Evolutionary conservation across 30 jellyfish, hydroid and myxozoan species (phyloP).

Genomic region (Aurelia sp.): DNA sequence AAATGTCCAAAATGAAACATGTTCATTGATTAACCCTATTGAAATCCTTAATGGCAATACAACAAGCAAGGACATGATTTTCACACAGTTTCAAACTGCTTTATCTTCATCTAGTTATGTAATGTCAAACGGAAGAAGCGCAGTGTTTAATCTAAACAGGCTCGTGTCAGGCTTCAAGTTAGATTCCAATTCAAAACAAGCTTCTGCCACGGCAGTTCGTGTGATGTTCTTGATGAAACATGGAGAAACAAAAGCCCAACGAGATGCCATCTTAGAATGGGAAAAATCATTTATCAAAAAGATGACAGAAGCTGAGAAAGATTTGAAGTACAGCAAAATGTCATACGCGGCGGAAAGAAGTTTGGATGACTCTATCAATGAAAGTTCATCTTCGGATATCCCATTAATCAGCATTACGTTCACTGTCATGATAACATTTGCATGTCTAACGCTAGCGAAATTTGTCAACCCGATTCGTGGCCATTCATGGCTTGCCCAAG

Average conservation of each 20-base stretch:
- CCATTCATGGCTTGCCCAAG: slow-evolving; percentile 66
- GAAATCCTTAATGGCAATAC: slow-evolving; percentile 25
- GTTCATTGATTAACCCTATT: slow-evolving; percentile 13
- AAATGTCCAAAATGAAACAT: not conserved
- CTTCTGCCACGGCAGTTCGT: slow-evolving; percentile 38
- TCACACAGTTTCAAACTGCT: slow-evolving; percentile 1
- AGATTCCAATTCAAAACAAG: not conserved
- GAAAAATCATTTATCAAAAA: slow-evolving; percentile 8
- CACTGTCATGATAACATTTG: slow-evolving; percentile 74
- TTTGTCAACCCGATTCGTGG: slow-evolving; percentile 72
- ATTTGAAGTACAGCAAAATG: slow-evolving; percentile 1
- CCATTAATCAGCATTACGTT: slow-evolving; percentile 59
- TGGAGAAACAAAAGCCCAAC: slow-evolving; percentile 5
- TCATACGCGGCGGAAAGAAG: slow-evolving; percentile 55
- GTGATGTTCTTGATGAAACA: slow-evolving; percentile 33
- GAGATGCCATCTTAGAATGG: slow-evolving; percentile 14
- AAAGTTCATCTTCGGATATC: slow-evolving; percentile 55
- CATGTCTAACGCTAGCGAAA: slow-evolving; percentile 43
- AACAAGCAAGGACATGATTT: not conserved
- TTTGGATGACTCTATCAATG: slow-evolving; percentile 57
- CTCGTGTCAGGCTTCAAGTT: not conserved
- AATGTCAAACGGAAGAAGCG: slow-evolving; percentile 65
- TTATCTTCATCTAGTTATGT: not conserved
- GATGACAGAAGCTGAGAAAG: not conserved
- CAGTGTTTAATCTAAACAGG: slow-evolving; percentile 8